phyloP scores from a whole-genome alignment of 2,113 vertebrate species.

The Bungarus multicinctus region DNA sequence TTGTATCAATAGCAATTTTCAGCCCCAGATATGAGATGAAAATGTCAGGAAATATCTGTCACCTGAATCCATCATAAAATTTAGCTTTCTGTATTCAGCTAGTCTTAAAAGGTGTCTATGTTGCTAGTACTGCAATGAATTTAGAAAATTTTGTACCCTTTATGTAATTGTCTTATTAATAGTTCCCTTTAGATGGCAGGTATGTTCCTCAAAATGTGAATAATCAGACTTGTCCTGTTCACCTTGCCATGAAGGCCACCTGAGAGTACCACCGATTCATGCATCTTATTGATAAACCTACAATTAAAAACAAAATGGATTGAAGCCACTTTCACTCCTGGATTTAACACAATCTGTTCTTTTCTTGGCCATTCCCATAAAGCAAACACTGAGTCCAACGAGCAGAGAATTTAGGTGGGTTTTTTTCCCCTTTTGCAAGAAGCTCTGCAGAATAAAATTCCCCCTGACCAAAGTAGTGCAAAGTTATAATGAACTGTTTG shows the following conservation, averaged over 20 bases:
- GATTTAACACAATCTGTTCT: constrained; percentile 48
- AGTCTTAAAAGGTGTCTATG: not conserved
- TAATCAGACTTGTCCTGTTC: not conserved
- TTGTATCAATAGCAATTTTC: not conserved
- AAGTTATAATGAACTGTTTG: constrained; percentile 58
- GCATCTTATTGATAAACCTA: not conserved
- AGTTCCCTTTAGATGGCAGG: not conserved
- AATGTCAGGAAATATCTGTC: not conserved
- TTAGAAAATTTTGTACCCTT: not conserved
- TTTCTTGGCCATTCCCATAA: constrained; percentile 31
- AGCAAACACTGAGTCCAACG: constrained; percentile 41
- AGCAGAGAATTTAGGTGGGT: constrained; percentile 14
- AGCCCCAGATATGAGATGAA: not conserved
- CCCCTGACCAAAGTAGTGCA: constrained; percentile 47
- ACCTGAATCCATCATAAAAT: not conserved
- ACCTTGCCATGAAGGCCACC: not conserved
- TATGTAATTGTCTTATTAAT: not conserved
- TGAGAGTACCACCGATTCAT: not conserved
- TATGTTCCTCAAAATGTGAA: not conserved
- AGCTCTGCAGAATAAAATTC: constrained; percentile 36
- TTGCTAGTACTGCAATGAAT: not conserved
- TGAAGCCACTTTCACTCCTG: constrained; percentile 36
- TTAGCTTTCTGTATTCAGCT: not conserved
- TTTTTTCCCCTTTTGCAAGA: constrained; percentile 16
- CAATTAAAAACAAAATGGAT: accelerated